These are phyloP conservation scores for Neomorphus geoffroyi DNA, from an alignment of 2,797 vertebrate species.

Conservation along the genomic window DNA sequence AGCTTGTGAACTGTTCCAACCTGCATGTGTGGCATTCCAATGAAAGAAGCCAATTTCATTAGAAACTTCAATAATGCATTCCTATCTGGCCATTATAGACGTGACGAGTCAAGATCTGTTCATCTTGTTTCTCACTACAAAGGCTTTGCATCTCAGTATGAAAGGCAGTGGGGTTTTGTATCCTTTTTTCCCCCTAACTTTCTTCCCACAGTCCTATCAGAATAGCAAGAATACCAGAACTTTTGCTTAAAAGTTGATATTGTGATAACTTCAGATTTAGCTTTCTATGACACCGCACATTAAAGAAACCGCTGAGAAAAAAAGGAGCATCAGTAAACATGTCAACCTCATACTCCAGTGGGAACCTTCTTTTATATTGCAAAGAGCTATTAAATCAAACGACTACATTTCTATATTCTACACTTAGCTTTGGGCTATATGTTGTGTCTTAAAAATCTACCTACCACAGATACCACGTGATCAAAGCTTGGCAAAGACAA, in stretches of 20 bases:
- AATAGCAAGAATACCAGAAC: neutral
- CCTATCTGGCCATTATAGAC: neutral
- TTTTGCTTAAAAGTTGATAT: neutral
- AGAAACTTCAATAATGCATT: neutral
- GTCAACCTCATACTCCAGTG: neutral
- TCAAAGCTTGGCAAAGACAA: neutral
- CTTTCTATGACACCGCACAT: neutral
- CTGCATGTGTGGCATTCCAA: neutral
- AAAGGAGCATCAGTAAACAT: neutral
- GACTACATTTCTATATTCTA: neutral
- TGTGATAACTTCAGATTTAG: neutral
- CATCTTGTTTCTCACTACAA: neutral
- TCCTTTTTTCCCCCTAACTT: neutral
- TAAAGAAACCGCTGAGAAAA: slow-evolving; percentile 3
- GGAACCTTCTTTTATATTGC: neutral
- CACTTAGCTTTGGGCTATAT: neutral
- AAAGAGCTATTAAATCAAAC: neutral
- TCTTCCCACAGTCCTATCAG: neutral
- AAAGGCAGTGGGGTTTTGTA: neutral
- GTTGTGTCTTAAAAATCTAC: neutral
- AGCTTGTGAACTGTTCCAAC: neutral
- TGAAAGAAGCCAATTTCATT: neutral
- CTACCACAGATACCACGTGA: neutral
- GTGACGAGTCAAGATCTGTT: neutral
- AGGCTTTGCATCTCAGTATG: neutral